phyloP scores from a whole-genome alignment of 1,140 invertebrate species.

The Dendroctonus valens region DNA sequence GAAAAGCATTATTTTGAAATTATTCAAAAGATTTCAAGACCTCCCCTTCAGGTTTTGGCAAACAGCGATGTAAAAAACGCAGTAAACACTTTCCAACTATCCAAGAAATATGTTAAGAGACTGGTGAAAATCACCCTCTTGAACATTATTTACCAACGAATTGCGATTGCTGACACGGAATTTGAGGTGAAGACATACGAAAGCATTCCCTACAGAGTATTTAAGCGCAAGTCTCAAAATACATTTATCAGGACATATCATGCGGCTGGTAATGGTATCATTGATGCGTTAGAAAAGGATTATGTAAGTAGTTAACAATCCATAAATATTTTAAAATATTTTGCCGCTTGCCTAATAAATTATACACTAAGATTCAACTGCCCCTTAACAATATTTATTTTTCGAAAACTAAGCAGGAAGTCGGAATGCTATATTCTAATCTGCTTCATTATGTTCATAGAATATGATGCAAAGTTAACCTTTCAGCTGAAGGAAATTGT shows the following conservation, averaged over 20 bases:
- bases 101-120: constrained; percentile 19
- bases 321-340: background rate
- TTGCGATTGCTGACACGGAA: constrained; percentile 17
- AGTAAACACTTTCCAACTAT: constrained; percentile 13
- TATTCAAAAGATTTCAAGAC: too few relatives aligned
- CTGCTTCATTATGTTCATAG: too few relatives aligned
- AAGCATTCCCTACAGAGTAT: constrained; percentile 9
- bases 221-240: constrained; percentile 17
- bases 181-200: constrained; percentile 10
- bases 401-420: background rate
- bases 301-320: constrained; percentile 16
- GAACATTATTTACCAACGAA: constrained; percentile 15
- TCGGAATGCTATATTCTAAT: too few relatives aligned
- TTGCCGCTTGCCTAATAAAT: too few relatives aligned
- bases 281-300: constrained; percentile 27
- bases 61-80: constrained; percentile 10
- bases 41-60: constrained; percentile 10
- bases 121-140: constrained; percentile 12
- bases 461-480: too few relatives aligned
- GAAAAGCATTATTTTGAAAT: too few relatives aligned
- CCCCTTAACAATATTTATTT: background rate
- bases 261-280: constrained; percentile 1
- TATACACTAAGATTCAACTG: background rate
- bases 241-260: constrained; percentile 16
- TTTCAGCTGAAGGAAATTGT: constrained; percentile 21